Base-by-base conservation (phyloP, 2,888 invertebrate species). In the Syrphus vitripennis region DNA sequence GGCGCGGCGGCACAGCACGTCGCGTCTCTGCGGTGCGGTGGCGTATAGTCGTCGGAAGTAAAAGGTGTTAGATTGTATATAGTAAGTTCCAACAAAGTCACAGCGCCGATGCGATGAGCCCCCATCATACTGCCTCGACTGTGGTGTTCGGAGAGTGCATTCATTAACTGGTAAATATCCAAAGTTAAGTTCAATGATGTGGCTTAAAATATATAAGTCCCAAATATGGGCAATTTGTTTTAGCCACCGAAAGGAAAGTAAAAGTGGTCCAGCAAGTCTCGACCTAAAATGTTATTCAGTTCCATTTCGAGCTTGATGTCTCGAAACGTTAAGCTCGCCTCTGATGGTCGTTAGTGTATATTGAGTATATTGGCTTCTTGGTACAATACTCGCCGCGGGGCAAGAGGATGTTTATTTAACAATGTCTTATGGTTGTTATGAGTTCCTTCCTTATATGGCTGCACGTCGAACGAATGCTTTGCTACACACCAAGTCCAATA, bases 201-300 rank as follows among this genome's bases (percentile, higher is more conserved):
- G 65, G 71, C 74, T 55, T 34, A 50, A 61, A 59, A 59, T 37
- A n/a, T n/a, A 19, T 50, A 40, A 80, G 59, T 61, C 65, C 80
- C 80, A 84, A 80, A 80, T 80, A 71, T 76, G 84, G 80, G 59
- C 57, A 65, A 34, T 80, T 57, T 65, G 71, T 72, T n/a, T n/a
- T 67, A 61, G 31, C 55, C n/a, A n/a, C n/a, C 57, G 76, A 84
- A 84, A 80, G 65, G 80, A 84, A 84, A 84, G 84, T 84, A 84
- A 84, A 84, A 84, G 84, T 80, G 80, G 67, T 84, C 80, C 71
- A 67, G 31, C 84, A 3, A 72, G 84, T 84, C 50, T 12, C 74
- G 67, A 71, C 76, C 84, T 71, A 80, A 80, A 84, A 80, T 76
- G 70, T 31, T 80, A 74, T 80, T 71, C 63, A 79, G 70, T 71